Percentiles rank a stretch among this genome's conserved stretches.
These are phyloP conservation scores for Zophobas atratus DNA, from an alignment of 1,140 invertebrate genomes.

Conservation along the genomic window DNA sequence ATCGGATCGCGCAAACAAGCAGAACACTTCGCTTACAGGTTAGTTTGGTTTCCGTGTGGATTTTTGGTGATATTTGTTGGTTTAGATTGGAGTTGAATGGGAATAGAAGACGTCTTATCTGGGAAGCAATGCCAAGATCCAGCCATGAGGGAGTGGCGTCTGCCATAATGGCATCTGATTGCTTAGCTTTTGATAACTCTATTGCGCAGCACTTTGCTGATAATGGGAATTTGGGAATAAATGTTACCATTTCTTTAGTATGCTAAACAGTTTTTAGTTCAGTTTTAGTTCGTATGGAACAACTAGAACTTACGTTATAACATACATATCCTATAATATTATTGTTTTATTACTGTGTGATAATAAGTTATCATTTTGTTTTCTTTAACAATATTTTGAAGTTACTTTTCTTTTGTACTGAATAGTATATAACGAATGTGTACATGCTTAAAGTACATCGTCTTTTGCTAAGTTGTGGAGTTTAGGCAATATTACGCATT, in stretches of 20 bases:
- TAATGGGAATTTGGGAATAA: slow-evolving; percentile 99
- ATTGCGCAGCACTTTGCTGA: slow-evolving; percentile 99
- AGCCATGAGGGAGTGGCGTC: slow-evolving; percentile 99
- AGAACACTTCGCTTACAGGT: slow-evolving; percentile 98
- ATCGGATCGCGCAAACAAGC: slow-evolving; percentile 99
- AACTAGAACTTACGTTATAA: slow-evolving; percentile 19
- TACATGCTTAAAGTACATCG: slow-evolving; percentile 11
- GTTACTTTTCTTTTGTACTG: background rate
- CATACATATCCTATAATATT: slow-evolving; percentile 19
- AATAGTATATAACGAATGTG: slow-evolving; percentile 17
- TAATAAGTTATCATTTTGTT: slow-evolving; percentile 17
- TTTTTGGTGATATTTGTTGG: slow-evolving; percentile 28
- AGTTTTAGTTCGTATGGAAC: slow-evolving; percentile 13
- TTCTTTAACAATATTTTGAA: slow-evolving; percentile 13
- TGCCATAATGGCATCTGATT: slow-evolving; percentile 99
- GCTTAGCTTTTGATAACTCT: slow-evolving; percentile 98
- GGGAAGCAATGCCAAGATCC: slow-evolving; percentile 98
- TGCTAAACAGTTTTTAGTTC: slow-evolving; percentile 64
- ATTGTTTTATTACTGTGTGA: slow-evolving; percentile 21
- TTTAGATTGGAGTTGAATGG: slow-evolving; percentile 94
- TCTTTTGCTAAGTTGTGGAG: background rate
- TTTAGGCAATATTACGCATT: slow-evolving; percentile 6
- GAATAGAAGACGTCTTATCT: slow-evolving; percentile 92
- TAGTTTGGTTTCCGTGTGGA: slow-evolving; percentile 50
- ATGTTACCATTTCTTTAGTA: slow-evolving; percentile 97